phyloP scores from a whole-genome alignment of 2,888 invertebrate genomes.

The Lepidochitona cinerea region DNA sequence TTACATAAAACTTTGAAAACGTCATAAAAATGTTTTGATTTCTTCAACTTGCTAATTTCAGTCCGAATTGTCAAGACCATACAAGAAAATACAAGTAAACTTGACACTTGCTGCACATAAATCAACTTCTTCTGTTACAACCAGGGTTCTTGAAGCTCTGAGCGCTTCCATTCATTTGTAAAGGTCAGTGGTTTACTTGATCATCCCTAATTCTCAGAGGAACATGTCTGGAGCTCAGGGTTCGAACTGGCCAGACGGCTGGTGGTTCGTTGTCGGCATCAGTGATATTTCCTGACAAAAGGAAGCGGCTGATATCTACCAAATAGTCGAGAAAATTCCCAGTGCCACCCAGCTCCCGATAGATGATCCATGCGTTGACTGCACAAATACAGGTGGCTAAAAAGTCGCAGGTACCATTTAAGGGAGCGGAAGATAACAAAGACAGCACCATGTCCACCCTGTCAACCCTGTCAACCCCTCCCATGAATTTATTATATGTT shows the following conservation, averaged over 20 bases:
- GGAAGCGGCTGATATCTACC: neutral
- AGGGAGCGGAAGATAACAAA: neutral
- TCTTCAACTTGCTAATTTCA: no score
- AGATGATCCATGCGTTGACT: slow-evolving; percentile 13
- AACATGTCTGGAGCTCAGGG: neutral
- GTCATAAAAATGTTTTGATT: neutral
- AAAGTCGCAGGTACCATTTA: slow-evolving; percentile 16
- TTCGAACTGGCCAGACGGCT: neutral
- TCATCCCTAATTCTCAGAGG: neutral
- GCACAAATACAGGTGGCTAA: neutral
- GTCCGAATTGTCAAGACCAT: neutral
- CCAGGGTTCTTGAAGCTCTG: neutral
- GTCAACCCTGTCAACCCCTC: slow-evolving; percentile 19
- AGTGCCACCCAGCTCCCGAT: neutral
- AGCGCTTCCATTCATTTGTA: neutral
- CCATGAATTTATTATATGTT: slow-evolving; percentile 17
- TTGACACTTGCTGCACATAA: slow-evolving; percentile 7
- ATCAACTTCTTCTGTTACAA: neutral
- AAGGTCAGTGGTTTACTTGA: slow-evolving; percentile 8
- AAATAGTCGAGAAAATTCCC: neutral
- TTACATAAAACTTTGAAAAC: neutral
- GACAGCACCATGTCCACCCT: slow-evolving; percentile 9
- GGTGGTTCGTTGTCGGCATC: neutral
- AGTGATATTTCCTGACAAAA: neutral
- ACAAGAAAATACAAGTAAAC: neutral